Evolutionary conservation across 92 coral and sea anemone genomes (phyloP), one percentile per base, ranked within the genome.

Genomic region (Virgularia gustaviana): DNA sequence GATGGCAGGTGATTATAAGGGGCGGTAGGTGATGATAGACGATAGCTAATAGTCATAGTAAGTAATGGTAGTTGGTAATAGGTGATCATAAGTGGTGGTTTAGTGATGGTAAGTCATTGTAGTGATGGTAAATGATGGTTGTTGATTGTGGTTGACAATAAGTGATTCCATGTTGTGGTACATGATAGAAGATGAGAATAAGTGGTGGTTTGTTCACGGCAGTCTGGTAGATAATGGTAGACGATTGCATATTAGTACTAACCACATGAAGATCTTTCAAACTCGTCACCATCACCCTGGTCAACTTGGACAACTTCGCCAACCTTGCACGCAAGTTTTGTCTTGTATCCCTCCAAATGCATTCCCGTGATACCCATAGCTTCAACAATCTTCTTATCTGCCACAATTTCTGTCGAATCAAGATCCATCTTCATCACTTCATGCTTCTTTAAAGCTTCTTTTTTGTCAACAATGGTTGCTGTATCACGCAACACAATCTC

Each of bases 241-340:
- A n/a, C n/a, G n/a, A n/a, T n/a, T n/a, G n/a, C n/a, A n/a, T 53
- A 22, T 34, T 19, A 27, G 11, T 42, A 49, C 98, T 72, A 79
- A 92, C 98, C 90, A 59, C 98, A 92, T 20, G 76, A 56, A 6
- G 96, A 75, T 43, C 96, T 79, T 57, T 82, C 88, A 57, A 92
- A 49, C 73, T 89, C 96, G 42, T 96, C 73, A 43, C 75, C 86
- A 34, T 66, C 75, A 32, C 94, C 94, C 25, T 80, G 67, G 5
- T 58, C 30, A 8, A 89, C 76, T 37, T 63, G 66, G 71, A 84
- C 25, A 12, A 85, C 87, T 73, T 82, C 83, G n/a, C 89, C 87
- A 13, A 53, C 72, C 27, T 85, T 87, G 70, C 98, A 92, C 25
- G 90, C 79, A 0, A 70, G 83, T 19, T 83, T 64, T 23, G 90